Evolutionary conservation across 1,140 invertebrate genomes (phyloP).

Genomic region (Zaprionus capensis): DNA sequence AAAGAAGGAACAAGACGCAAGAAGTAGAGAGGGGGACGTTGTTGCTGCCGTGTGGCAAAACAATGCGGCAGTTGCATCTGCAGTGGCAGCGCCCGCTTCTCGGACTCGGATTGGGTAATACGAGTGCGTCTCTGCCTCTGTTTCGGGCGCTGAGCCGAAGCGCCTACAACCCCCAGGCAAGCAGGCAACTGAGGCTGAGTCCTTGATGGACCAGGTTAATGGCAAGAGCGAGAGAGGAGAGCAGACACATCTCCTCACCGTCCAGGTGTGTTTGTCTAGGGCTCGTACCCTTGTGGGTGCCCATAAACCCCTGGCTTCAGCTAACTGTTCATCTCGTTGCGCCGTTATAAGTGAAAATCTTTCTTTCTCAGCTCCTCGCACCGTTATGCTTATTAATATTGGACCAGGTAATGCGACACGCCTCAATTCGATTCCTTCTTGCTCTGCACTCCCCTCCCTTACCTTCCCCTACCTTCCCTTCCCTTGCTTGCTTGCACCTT

Average conservation of each 20-base stretch:
- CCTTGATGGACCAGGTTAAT: background rate
- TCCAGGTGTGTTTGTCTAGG: conserved; percentile 66
- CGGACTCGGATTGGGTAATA: conserved; percentile 41
- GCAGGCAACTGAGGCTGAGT: background rate
- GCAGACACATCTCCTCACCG: background rate
- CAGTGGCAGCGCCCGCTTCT: conserved; percentile 17
- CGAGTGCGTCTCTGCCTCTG: conserved; percentile 18
- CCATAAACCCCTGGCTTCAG: background rate
- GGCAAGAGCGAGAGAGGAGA: background rate
- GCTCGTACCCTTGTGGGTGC: conserved; percentile 61
- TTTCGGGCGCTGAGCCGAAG: conserved; percentile 18
- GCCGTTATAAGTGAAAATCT: conserved; percentile 73
- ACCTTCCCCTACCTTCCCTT: background rate
- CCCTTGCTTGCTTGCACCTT: conserved; percentile 45
- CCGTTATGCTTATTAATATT: conserved; percentile 79
- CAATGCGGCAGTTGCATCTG: conserved; percentile 49
- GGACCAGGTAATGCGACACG: conserved; percentile 70
- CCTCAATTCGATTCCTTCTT: conserved; percentile 15
- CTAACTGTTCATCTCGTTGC: conserved; percentile 38
- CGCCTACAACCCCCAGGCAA: conserved; percentile 38
- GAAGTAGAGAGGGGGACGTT: conserved; percentile 5
- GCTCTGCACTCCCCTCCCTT: background rate
- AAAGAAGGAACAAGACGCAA: conserved; percentile 13
- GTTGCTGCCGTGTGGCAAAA: conserved; percentile 18
- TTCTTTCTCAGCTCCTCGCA: conserved; percentile 21